Evolutionary conservation across 2,113 vertebrate genomes (phyloP).

Genomic region (Prionailurus viverrinus): DNA sequence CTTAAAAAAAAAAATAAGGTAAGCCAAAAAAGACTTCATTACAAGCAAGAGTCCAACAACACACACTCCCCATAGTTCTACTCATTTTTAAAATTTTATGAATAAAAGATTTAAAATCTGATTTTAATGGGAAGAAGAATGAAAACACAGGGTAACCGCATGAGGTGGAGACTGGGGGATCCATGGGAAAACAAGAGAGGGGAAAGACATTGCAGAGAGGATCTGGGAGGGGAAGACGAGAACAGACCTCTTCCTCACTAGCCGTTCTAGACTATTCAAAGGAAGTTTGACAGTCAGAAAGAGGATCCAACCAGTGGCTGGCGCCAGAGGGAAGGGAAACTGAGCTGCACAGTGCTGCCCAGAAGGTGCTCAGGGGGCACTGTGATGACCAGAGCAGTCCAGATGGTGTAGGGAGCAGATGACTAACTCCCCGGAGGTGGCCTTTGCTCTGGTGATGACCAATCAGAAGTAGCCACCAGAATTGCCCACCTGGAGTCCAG

Average conservation of each 20-base stretch:
- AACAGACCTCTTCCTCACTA: background rate
- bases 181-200: background rate
- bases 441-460: background rate
- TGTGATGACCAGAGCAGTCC: background rate
- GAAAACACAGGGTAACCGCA: background rate
- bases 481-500: background rate
- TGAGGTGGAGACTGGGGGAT: background rate
- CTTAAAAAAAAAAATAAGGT: background rate
- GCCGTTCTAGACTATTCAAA: background rate
- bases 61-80: background rate
- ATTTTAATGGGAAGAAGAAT: slow-evolving; percentile 11
- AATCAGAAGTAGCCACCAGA: background rate
- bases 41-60: background rate
- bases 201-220: background rate
- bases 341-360: background rate
- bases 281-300: background rate
- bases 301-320: background rate
- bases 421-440: background rate
- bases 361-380: background rate
- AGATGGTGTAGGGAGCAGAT: background rate
- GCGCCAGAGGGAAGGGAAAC: background rate
- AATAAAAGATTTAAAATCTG: background rate
- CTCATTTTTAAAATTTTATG: background rate
- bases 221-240: background rate
- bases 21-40: background rate